Conservation (phyloP, 2,113 vertebrate species). For the Chamaea fasciata region DNA sequence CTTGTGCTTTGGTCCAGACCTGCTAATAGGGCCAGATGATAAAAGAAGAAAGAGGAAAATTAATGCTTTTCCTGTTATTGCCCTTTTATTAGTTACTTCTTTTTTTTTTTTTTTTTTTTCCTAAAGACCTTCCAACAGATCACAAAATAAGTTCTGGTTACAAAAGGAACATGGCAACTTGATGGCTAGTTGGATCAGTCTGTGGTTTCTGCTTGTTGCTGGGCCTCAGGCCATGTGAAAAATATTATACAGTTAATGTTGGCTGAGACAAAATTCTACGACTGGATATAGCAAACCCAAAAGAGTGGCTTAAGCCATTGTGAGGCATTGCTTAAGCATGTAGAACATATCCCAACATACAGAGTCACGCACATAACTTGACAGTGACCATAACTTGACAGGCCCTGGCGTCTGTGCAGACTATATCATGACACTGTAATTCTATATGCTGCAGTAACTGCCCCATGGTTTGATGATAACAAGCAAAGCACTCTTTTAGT, state of each 20-base stretch:
- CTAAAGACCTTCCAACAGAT: not conserved
- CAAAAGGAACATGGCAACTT: not conserved
- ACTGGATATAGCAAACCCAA: not conserved
- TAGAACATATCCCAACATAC: constrained; percentile 31
- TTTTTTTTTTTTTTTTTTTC: not conserved
- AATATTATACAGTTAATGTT: not conserved
- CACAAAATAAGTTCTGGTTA: not conserved
- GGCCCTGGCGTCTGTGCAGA: not conserved
- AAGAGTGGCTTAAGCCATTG: constrained; percentile 4
- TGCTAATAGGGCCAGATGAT: not conserved
- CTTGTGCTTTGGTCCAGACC: not conserved
- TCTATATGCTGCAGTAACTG: constrained; percentile 24
- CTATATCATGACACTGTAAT: constrained; percentile 35
- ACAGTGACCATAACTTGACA: constrained; percentile 18
- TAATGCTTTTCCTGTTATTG: not conserved
- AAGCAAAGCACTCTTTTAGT: constrained; percentile 60
- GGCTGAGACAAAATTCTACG: not conserved
- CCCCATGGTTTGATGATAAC: not conserved
- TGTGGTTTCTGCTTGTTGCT: not conserved
- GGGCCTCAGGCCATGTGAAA: not conserved
- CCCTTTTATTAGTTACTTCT: not conserved
- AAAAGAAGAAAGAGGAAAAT: not conserved
- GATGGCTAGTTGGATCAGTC: not conserved
- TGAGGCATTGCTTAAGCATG: constrained; percentile 25
- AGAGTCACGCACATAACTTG: constrained; percentile 23